Conservation (phyloP, 1,140 invertebrate genomes). For the Heliconius congener region DNA sequence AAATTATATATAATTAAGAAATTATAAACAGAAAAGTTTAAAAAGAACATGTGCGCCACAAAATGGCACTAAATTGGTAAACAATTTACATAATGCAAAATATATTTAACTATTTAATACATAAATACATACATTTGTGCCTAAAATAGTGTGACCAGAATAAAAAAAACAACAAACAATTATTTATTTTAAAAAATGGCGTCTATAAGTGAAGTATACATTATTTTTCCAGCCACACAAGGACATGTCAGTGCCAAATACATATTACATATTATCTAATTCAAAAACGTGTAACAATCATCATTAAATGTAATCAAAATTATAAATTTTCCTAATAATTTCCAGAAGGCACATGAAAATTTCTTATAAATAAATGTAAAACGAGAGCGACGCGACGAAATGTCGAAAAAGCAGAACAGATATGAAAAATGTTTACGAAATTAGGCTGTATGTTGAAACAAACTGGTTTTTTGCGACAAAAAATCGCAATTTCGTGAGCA, state of each 20-base stretch:
- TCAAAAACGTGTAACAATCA: slow-evolving; percentile 65
- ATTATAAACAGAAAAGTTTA: slow-evolving; percentile 4
- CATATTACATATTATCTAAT: slow-evolving; percentile 47
- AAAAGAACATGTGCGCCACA: not conserved
- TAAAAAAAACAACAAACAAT: slow-evolving; percentile 11
- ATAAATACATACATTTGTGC: slow-evolving; percentile 40
- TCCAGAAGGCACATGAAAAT: slow-evolving; percentile 79
- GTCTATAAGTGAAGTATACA: not conserved
- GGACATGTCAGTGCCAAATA: slow-evolving; percentile 55
- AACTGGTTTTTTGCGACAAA: slow-evolving; percentile 27
- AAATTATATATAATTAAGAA: not conserved
- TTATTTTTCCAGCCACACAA: slow-evolving; percentile 43
- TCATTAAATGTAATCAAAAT: slow-evolving; percentile 67
- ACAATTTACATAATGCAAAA: slow-evolving; percentile 39
- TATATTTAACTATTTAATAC: slow-evolving; percentile 38
- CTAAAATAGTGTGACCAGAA: slow-evolving; percentile 42
- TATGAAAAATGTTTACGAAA: slow-evolving; percentile 18
- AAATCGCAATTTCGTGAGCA: slow-evolving; percentile 15
- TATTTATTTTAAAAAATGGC: not conserved
- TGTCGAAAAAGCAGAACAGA: slow-evolving; percentile 28
- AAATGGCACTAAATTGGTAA: slow-evolving; percentile 4
- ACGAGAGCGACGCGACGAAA: slow-evolving; percentile 37
- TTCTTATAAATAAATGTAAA: slow-evolving; percentile 70
- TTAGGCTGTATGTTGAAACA: slow-evolving; percentile 23
- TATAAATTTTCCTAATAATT: slow-evolving; percentile 65